These are phyloP conservation scores for Daboia siamensis DNA, from an alignment of 2,113 vertebrate species.

Conservation along the genomic window DNA sequence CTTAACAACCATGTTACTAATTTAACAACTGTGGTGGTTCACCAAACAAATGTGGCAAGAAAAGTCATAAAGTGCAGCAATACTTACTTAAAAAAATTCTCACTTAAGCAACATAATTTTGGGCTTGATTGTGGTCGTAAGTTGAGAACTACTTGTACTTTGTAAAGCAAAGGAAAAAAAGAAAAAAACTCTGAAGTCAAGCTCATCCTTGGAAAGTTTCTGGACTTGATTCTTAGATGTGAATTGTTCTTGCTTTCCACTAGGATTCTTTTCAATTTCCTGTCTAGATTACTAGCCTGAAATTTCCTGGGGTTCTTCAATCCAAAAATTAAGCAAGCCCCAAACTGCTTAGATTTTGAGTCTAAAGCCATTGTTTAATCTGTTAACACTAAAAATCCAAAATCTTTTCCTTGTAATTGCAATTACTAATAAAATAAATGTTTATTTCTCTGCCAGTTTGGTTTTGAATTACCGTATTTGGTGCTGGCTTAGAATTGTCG, in stretches of 20 bases:
- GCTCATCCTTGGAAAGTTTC: neutral
- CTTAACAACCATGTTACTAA: neutral
- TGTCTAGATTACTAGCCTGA: neutral
- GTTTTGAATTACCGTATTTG: neutral
- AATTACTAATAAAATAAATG: conserved; percentile 2
- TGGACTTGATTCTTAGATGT: neutral
- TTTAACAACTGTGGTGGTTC: neutral
- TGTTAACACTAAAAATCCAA: conserved; percentile 4
- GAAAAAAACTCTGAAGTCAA: neutral
- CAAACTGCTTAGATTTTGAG: neutral
- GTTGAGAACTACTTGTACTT: neutral
- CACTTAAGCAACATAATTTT: neutral
- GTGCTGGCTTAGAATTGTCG: neutral
- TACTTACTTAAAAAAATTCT: neutral
- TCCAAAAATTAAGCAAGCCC: neutral
- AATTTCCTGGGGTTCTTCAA: neutral
- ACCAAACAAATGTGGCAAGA: neutral
- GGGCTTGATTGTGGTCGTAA: neutral
- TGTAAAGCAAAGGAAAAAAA: neutral
- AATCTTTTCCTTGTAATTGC: neutral
- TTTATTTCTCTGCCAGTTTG: neutral
- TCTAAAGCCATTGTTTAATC: neutral
- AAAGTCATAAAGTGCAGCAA: neutral
- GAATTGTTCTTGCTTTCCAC: neutral
- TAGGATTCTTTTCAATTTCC: neutral